Evolutionary conservation across 2,888 invertebrate genomes (phyloP), one percentile per base, ranked within the genome.

Genomic region (Agrenia bidenticulata): DNA sequence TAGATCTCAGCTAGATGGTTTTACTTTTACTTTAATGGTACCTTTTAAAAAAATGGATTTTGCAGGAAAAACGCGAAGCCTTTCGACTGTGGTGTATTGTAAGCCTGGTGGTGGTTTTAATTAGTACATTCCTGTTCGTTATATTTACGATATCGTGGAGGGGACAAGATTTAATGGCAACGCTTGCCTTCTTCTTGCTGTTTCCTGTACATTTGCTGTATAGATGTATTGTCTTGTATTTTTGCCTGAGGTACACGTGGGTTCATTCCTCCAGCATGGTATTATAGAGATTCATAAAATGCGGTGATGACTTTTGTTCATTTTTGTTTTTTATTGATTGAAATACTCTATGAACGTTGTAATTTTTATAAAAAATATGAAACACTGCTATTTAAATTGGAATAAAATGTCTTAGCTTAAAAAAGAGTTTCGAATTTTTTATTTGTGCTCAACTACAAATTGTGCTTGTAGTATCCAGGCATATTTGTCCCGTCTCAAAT

Each of bases 141-240:
- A 17, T n/a, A n/a, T 7, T 57, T 11, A 57, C 56, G 21, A 37
- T 57, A 9, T 9, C 24, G 4, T 57, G 56, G 56, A 27, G 56
- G 11, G 56, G 41, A 21, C 32, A 39, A 21, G 56, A 57, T 21
- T 4, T 57, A 7, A 39, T 41, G 37, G 19, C 19, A 19, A 39
- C 56, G 2, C 32, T 57, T 2, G 24, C 39, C 39, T 27, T 41
- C 2, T 41, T 57, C 23, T 11, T 57, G 2, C 21, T 57, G 5
- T 57, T 57, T 41, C 56, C 56, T 5, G 13, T 37, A 32, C 56
- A 57, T 41, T 37, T 57, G 5, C 24, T 57, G 15, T 57, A 41
- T 17, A 27, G 56, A 13, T 57, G 41, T 23, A 17, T 57, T n/a
- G 56, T 57, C 11, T 23, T 57, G 13, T 57, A 57, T 19, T 57